Base-by-base conservation (phyloP, 2,113 vertebrate species). In the Castor canadensis region DNA sequence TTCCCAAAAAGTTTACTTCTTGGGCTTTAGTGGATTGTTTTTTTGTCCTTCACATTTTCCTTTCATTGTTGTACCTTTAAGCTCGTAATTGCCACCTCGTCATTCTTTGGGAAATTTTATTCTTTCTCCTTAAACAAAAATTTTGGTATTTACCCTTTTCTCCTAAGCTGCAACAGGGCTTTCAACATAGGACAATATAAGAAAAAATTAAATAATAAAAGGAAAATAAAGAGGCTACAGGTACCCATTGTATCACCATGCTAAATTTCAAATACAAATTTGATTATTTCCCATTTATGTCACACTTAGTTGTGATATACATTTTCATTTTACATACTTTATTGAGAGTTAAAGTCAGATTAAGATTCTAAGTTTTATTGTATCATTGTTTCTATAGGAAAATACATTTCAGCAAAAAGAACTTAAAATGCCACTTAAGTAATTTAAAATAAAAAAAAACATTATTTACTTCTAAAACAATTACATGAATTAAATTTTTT, bases 201-300 rank as follows among this genome's bases (percentile, higher is more conserved):
- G 32, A 56, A n/a, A 87, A 96, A 64, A 32, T 62, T 86, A 91
- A 93, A 94, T 77, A 93, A 75, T 71, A 52, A 13, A 52, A 38
- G 35, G 45, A 79, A 94, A 91, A 67, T 75, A 64, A 56, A 64
- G 45, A 43, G 1, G 75, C 8, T 3, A 26, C 13, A 58, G 9
- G 15, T 81, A 32, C 0, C 7, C 32, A 7, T 79, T 83, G 7
- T 17, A 35, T 40, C 28, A 64, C 6, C 13, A 60, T 72, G 12
- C 6, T 58, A 60, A 95, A 80, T 12, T 56, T 47, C 43, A 6
- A 9, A 28, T 35, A 72, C 10, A 72, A 66, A 35, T 52, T 52
- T 10, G 52, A 15, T 52, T 15, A 52, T n/a, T n/a, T n/a, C n/a
- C n/a, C n/a, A n/a, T n/a, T n/a, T 43, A 38, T 38, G 4, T 58